These are phyloP conservation scores for Drosophila mojavensis DNA, from an alignment of 1,140 invertebrate genomes.

Conservation along the genomic window DNA sequence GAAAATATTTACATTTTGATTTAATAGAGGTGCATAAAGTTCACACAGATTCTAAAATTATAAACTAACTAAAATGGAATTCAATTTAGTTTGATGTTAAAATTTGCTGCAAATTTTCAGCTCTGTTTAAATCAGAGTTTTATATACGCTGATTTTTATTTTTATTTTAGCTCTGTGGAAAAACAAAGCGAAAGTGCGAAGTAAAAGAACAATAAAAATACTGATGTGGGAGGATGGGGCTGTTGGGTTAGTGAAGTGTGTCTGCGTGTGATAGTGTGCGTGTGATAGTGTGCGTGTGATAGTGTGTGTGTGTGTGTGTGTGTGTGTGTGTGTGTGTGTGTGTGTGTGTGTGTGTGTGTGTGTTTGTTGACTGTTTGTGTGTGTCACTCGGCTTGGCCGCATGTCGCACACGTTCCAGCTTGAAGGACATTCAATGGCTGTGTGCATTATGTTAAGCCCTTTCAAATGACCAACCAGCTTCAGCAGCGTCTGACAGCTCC, in stretches of 20 bases:
- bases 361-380: constrained; percentile 29
- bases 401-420: constrained; percentile 48
- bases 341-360: constrained; percentile 15
- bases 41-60: no score
- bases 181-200: constrained; percentile 43
- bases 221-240: neutral
- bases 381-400: constrained; percentile 35
- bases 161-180: constrained; percentile 24
- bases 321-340: constrained; percentile 31
- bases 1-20: constrained; percentile 3
- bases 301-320: constrained; percentile 22
- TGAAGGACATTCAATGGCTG: constrained; percentile 54
- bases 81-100: no score
- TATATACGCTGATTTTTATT: constrained; percentile 65
- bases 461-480: constrained; percentile 54
- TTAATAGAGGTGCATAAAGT: neutral
- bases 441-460: constrained; percentile 57
- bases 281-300: no score
- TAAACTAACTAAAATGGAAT: no score
- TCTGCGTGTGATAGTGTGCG: constrained; percentile 11
- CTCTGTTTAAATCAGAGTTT: constrained; percentile 58
- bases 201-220: constrained; percentile 9
- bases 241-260: neutral
- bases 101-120: constrained; percentile 1
- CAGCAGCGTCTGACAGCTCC: constrained; percentile 34